Conservation (phyloP, 1,140 invertebrate genomes). For the Drosophila repleta region DNA sequence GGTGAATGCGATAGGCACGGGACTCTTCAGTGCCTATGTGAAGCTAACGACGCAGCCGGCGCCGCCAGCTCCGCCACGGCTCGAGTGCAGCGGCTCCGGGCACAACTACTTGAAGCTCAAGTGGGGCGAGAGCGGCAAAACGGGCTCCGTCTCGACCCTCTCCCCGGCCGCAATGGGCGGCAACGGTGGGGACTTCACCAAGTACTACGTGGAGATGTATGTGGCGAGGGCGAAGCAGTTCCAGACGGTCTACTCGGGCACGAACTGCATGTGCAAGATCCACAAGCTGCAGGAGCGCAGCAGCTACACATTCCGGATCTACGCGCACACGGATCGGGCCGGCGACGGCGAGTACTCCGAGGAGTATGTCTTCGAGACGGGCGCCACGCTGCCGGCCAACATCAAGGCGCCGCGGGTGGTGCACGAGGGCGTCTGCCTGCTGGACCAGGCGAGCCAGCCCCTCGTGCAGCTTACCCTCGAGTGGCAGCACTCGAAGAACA, state of each 20-base stretch:
- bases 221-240: constrained; percentile 87
- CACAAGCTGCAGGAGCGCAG: constrained; percentile 91
- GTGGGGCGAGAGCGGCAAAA: constrained; percentile 87
- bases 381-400: constrained; percentile 90
- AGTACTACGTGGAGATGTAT: constrained; percentile 92
- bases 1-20: constrained; percentile 92
- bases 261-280: constrained; percentile 90
- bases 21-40: constrained; percentile 89
- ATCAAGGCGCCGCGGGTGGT: constrained; percentile 88
- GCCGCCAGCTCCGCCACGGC: constrained; percentile 90
- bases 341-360: constrained; percentile 91
- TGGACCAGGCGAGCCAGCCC: constrained; percentile 60
- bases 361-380: constrained; percentile 88
- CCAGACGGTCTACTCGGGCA: constrained; percentile 91
- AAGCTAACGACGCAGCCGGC: constrained; percentile 89
- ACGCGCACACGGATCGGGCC: constrained; percentile 90
- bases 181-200: constrained; percentile 86
- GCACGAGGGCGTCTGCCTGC: constrained; percentile 77
- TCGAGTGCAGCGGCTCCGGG: constrained; percentile 89
- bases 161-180: constrained; percentile 83
- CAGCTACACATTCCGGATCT: constrained; percentile 92
- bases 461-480: constrained; percentile 84
- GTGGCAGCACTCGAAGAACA: constrained; percentile 85
- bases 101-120: constrained; percentile 94
- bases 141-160: background rate